Conservation (phyloP, 37 sponge, comb jelly and placozoan genomes). For the Diacarnus erythraeanus region DNA sequence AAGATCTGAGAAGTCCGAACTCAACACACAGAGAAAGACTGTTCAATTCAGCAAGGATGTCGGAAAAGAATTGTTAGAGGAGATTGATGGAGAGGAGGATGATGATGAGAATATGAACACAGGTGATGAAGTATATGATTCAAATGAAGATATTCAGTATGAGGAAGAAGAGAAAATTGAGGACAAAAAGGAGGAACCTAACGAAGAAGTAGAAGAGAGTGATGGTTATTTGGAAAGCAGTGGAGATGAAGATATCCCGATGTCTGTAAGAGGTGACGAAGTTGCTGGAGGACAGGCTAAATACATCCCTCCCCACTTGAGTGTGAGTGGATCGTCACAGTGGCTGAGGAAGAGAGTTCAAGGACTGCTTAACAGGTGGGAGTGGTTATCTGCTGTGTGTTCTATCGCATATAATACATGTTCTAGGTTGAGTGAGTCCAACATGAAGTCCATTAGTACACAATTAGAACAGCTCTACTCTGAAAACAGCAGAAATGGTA, state of each 20-base stretch:
- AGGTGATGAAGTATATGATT: background rate
- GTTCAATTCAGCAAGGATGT: too few species aligned
- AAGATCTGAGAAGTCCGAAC: too few species aligned
- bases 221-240: background rate
- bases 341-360: constrained; percentile 54
- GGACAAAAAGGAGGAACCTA: background rate
- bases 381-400: background rate
- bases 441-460: constrained; percentile 46
- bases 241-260: constrained; percentile 10
- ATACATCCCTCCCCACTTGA: constrained; percentile 58
- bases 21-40: too few species aligned
- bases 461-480: constrained; percentile 69
- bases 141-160: background rate
- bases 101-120: background rate
- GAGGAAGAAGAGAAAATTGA: background rate
- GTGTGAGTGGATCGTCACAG: background rate
- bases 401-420: background rate
- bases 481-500: constrained; percentile 82
- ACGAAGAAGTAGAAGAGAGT: constrained; percentile 12
- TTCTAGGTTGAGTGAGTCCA: constrained; percentile 69
- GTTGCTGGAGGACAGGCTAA: background rate
- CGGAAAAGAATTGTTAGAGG: background rate
- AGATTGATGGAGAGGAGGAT: background rate
- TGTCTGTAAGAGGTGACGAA: background rate
- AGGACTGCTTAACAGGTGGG: constrained; percentile 79